These are phyloP conservation scores for Sinelater perroti DNA, from an alignment of 2,888 invertebrate species.

Conservation along the genomic window DNA sequence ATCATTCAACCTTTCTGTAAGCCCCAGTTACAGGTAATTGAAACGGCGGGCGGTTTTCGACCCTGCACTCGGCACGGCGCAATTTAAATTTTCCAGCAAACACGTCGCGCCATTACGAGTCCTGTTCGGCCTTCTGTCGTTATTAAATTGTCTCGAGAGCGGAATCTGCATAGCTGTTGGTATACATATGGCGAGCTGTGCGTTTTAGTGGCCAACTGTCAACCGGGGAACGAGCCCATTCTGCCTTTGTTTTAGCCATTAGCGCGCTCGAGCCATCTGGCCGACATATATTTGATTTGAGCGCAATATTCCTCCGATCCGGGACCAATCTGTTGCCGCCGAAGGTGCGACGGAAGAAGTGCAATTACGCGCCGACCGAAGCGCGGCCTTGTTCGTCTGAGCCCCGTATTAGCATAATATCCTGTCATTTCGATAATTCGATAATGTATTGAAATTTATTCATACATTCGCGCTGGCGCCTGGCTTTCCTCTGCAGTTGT, in stretches of 20 bases:
- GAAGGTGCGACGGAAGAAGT: slow-evolving; percentile 30
- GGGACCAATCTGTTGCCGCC: slow-evolving; percentile 41
- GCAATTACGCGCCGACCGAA: slow-evolving; percentile 21
- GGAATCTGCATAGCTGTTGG: slow-evolving; percentile 52
- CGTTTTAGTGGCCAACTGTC: slow-evolving; percentile 57
- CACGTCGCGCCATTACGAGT: too few species aligned
- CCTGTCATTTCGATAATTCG: slow-evolving; percentile 16
- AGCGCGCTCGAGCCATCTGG: slow-evolving; percentile 50
- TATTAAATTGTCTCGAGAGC: slow-evolving; percentile 53
- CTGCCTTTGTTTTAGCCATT: slow-evolving; percentile 53
- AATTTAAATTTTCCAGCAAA: too few species aligned
- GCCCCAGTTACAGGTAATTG: too few species aligned
- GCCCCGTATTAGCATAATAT: slow-evolving; percentile 24
- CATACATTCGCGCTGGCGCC: slow-evolving; percentile 31
- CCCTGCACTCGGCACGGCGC: too few species aligned
- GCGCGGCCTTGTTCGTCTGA: slow-evolving; percentile 20
- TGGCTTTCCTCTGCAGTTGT: slow-evolving; percentile 21
- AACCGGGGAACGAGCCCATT: slow-evolving; percentile 46
- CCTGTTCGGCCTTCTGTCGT: slow-evolving; percentile 46
- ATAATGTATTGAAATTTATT: slow-evolving; percentile 32
- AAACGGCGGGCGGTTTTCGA: too few species aligned
- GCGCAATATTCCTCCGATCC: slow-evolving; percentile 40
- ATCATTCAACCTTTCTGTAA: too few species aligned
- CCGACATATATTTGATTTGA: slow-evolving; percentile 48
- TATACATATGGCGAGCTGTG: slow-evolving; percentile 53